Base-by-base conservation (phyloP, 2,797 vertebrate genomes). In the Chelon labrosus region DNA sequence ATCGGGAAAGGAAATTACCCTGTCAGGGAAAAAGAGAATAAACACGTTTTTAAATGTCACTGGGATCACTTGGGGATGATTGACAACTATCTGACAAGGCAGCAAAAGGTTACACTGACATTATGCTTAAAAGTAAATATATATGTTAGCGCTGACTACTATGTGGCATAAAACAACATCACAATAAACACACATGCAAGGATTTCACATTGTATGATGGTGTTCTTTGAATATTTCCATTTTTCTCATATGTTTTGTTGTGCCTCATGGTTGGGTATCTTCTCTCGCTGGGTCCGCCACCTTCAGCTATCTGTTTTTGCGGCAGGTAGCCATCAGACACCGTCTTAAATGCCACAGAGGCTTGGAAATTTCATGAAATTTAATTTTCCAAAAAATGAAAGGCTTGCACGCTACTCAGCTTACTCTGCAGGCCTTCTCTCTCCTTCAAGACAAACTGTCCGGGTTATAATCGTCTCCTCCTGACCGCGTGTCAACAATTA, bases 1-100 rank as follows among this genome's bases (percentile, higher is more conserved):
- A 68, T 73, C 39, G 68, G 70, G 56, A 84, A 65, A 83, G 72
- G 66, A 86, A 89, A 78, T 61, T 5, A 76, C 56, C 27, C 55
- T 57, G 53, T 71, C 59, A 56, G 46, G 44, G 62, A 80, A 71
- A 61, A 42, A 10, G 55, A 51, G 41, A 66, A 70, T 60, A 47
- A 57, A 66, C 62, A 2, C 47, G 16, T 31, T 14, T 46, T 64
- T 44, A 63, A 67, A 64, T 31, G 19, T 51, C 27, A 53, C 27
- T 46, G 41, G 60, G 31, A 46, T 69, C 53, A 63, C 19, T 19
- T 13, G 17, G 65, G 37, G 11, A 9, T 51, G 38, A 54, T 20
- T 62, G 52, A 58, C 20, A 54, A 25, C n/a, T 39, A 4, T 65
- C 2, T 55, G 47, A 50, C 44, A 27, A 19, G 42, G 70, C 39